Base-by-base conservation (phyloP, 2,797 vertebrate genomes). In the Myripristis jacobus region DNA sequence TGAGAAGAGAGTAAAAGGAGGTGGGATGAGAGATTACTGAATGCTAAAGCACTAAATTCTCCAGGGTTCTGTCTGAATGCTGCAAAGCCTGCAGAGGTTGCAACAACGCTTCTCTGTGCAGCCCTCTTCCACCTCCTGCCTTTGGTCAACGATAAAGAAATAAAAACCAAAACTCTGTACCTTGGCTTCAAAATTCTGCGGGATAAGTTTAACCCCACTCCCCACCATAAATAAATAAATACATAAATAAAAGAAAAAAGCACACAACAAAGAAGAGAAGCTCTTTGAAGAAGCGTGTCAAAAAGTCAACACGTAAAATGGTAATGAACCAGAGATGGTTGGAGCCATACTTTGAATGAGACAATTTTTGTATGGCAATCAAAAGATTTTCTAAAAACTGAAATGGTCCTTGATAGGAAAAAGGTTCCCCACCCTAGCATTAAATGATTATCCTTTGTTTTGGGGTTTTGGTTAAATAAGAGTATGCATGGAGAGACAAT, bases 171-270 rank as follows among this genome's bases (percentile, higher is more conserved):
- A 75, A 38, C 9, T 29, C 7, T 1, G 4, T 46, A 27, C 6
- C 29, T 8, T 0, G 22, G 31, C 27, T 77, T 81, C 52, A 77
- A 81, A 80, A 47, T 44, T 44, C 31, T 69, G 62, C 43, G 48
- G 72, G 65, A 56, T 6, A 19, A 52, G 53, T 16, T n/a, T n/a
- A n/a, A n/a, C n/a, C n/a, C n/a, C n/a, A n/a, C n/a, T n/a, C n/a
- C n/a, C n/a, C n/a, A n/a, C n/a, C n/a, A n/a, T n/a, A n/a, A n/a
- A n/a, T n/a, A n/a, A n/a, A n/a, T n/a, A n/a, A n/a, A n/a, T n/a
- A n/a, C n/a, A 38, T 16, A 70, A 52, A 43, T n/a, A 60, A 53
- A 67, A 66, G 58, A 64, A 75, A 22, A 52, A 58, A 74, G 60
- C 19, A 38, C 13, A 43, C 6, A 70, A 65, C 12, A 70, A 73